phyloP scores from a whole-genome alignment of 2,888 invertebrate genomes.

The Pediacus dermestoides region DNA sequence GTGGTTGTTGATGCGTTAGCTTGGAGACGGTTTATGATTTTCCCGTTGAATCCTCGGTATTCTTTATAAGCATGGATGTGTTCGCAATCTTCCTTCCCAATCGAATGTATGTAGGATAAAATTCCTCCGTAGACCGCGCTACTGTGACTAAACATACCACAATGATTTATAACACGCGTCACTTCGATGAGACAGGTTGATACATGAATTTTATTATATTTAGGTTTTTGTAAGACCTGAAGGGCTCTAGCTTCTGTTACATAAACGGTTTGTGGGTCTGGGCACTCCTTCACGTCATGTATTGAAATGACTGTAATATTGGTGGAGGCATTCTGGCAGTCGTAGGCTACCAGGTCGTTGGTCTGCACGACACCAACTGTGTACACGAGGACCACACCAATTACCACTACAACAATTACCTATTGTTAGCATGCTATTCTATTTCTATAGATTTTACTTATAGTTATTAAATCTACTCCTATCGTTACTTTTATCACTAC shows the following conservation, averaged over 20 bases:
- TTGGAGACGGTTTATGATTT: not conserved
- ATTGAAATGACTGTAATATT: too few relatives aligned
- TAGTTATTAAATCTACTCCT: too few relatives aligned
- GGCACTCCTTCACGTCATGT: not conserved
- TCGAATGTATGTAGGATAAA: slow-evolving; percentile 2
- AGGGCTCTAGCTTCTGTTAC: not conserved
- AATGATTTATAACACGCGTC: not conserved
- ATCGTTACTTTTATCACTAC: too few relatives aligned
- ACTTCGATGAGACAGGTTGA: slow-evolving; percentile 2
- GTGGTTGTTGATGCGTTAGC: slow-evolving; percentile 1
- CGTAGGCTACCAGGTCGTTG: too few relatives aligned
- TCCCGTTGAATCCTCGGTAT: slow-evolving; percentile 5
- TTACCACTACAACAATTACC: too few relatives aligned
- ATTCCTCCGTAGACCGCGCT: not conserved
- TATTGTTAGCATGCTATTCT: too few relatives aligned
- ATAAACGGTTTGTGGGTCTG: not conserved
- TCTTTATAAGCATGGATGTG: slow-evolving; percentile 3
- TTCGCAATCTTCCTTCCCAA: slow-evolving; percentile 3
- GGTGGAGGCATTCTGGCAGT: slow-evolving; percentile 2
- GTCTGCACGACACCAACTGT: too few relatives aligned
- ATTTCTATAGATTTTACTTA: too few relatives aligned
- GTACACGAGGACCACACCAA: too few relatives aligned
- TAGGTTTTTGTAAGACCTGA: not conserved
- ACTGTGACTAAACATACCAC: slow-evolving; percentile 3
- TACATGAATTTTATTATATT: slow-evolving; percentile 3